phyloP scores from a whole-genome alignment of 1,140 invertebrate genomes.

The Medauroidea extradentata region DNA sequence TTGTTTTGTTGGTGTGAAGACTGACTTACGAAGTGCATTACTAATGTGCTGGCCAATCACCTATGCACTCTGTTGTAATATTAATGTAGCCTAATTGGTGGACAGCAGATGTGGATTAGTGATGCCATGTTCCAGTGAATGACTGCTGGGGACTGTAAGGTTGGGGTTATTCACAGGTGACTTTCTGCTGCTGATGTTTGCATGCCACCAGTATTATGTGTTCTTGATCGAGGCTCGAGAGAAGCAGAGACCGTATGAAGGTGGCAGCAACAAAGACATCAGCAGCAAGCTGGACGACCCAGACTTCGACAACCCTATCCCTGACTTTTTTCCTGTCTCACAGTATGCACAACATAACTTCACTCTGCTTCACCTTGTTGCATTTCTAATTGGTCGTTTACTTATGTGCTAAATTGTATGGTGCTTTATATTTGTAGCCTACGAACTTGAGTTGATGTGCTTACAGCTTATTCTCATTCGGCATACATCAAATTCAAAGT shows the following conservation, averaged over 20 bases:
- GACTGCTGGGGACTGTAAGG: background rate
- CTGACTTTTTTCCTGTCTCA: conserved; percentile 65
- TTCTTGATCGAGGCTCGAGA: conserved; percentile 75
- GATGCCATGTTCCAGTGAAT: background rate
- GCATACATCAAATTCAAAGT: no score
- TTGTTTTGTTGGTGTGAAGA: no score
- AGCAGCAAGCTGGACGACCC: conserved; percentile 54
- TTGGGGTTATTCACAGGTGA: conserved; percentile 58
- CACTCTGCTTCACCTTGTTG: no score
- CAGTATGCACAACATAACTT: no score
- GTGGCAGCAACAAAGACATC: conserved; percentile 70
- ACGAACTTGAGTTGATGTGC: no score
- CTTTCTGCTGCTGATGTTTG: conserved; percentile 83
- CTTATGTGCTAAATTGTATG: no score
- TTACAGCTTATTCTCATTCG: no score
- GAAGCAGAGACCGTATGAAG: conserved; percentile 57
- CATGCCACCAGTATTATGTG: conserved; percentile 82
- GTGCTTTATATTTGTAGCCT: no score
- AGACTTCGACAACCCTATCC: conserved; percentile 73
- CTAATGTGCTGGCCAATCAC: no score
- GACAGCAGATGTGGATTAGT: background rate
- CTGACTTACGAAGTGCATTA: no score
- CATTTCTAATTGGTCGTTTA: no score
- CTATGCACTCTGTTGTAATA: background rate
- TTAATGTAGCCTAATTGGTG: background rate